Evolutionary conservation across 2,888 invertebrate species (phyloP), one percentile per base, ranked within the genome.

Genomic region (Campoletis raptor): DNA sequence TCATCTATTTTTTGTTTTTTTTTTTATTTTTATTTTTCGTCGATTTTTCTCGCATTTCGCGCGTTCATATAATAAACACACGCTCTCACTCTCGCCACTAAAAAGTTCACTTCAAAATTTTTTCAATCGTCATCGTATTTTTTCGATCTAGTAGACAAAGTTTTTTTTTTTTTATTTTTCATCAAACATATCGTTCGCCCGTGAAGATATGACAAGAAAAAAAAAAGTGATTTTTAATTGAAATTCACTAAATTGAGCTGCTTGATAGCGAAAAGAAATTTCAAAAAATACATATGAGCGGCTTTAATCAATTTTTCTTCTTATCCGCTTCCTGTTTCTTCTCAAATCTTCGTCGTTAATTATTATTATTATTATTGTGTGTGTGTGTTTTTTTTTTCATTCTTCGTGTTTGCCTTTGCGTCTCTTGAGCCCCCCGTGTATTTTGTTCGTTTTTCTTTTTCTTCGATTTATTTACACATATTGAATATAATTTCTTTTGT

Each of bases 31-130:
- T 61, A 66, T 48, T 74, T 69, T 37, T 86, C 76, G 77, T 80
- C 77, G 52, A 69, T 78, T 61, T 81, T 21, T 61, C 83, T 83
- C 76, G 77, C 83, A 61, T 83, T 64, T 76, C 76, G 64, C 52
- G 81, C 69, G 72, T 67, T 81, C 72, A 70, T 67, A 40, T 72
- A 66, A 54, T 61, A 42, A 72, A 67, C 82, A 82, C 80, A 77
- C 74, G 77, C 84, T 83, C 80, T 72, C 69, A 66, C 67, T 70
- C 81, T 76, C 77, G 66, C 61, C 69, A 42, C 74, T 77, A 40
- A 64, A 40, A 21, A 67, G 30, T 72, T 10, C 83, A 45, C 42
- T 10, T 54, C 30, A 30, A 52, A 42, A 9, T 8, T 48, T 36
- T 42, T 57, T 45, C 15, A 45, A 72, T 54, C 72, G 21, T 42